Evolutionary conservation across 2,113 vertebrate genomes (phyloP), one percentile per base, ranked within the genome.

Genomic region (Daphoenositta chrysoptera): DNA sequence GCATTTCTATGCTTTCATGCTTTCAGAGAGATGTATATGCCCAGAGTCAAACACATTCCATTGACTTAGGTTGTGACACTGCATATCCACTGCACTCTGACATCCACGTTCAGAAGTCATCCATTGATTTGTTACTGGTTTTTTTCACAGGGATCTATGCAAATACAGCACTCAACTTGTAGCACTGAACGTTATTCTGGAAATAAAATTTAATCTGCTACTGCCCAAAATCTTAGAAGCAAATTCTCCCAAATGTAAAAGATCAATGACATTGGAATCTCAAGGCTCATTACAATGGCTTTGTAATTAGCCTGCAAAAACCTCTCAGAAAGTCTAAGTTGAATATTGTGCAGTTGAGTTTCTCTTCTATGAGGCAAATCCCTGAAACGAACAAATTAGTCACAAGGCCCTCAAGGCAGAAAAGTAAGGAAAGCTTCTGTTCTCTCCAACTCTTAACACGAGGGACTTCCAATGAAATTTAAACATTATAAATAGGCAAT

Each of bases 401-500:
- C 95, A 90, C 86, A 87, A 88, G 80, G 89, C 71, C 95, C 80
- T 77, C 70, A 93, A 94, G 94, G 94, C 90, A 95, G 63, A 90
- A 94, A 90, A 97, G 82, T 94, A 94, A 70, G 90, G 83, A 93
- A 96, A 92, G 83, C 83, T 93, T 92, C 94, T 94, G 90, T 94
- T 94, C 94, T 90, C 64, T 94, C 76, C 68, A 83, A 63, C 86
- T 89, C 83, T 69, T 70, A 86, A 90, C 89, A 89, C 10, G 0
- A 92, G 96, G 54, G 92, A 95, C 94, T 94, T 95, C 51, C 80
- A 95, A 45, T 78, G 89, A 93, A 96, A 94, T 93, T 93, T 87
- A 90, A 93, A 95, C 83, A 83, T 94, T 95, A 95, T 93, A 95
- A 97, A 96, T 95, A 96, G 94, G 94, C 95, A 90, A 94, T 92